Evolutionary conservation across 2,888 invertebrate species (phyloP).

Genomic region (Drosophila setosimentum): DNA sequence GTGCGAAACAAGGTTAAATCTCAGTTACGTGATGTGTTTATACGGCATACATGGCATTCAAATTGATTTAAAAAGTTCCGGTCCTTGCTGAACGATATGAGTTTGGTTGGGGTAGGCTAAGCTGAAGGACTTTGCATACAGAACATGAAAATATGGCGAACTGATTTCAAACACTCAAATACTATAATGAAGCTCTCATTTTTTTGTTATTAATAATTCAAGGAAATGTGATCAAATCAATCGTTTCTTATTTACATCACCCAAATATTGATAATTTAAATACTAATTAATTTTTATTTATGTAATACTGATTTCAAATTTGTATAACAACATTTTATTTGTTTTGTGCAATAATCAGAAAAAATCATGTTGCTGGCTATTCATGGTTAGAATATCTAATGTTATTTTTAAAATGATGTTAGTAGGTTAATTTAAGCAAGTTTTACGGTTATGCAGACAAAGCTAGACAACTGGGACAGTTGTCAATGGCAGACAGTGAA

Average conservation of each 20-base stretch:
- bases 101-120: not conserved
- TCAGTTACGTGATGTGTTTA: constrained; percentile 63
- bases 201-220: too few species aligned
- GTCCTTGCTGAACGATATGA: not conserved
- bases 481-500: constrained; percentile 43
- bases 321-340: not conserved
- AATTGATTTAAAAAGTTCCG: constrained; percentile 22
- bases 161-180: not conserved
- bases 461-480: constrained; percentile 17
- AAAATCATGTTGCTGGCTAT: too few species aligned
- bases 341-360: not conserved
- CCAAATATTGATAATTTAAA: not conserved
- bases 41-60: constrained; percentile 16
- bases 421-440: too few species aligned
- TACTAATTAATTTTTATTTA: not conserved
- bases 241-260: not conserved
- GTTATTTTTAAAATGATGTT: not conserved
- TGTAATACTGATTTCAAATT: rapidly evolving
- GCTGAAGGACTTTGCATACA: not conserved
- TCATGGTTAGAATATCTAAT: not conserved
- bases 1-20: constrained; percentile 69
- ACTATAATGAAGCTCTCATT: too few species aligned
- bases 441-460: not conserved
- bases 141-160: not conserved
- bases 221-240: not conserved